Conservation (phyloP, 1,140 invertebrate genomes). For the Drosophila lacertosa region DNA sequence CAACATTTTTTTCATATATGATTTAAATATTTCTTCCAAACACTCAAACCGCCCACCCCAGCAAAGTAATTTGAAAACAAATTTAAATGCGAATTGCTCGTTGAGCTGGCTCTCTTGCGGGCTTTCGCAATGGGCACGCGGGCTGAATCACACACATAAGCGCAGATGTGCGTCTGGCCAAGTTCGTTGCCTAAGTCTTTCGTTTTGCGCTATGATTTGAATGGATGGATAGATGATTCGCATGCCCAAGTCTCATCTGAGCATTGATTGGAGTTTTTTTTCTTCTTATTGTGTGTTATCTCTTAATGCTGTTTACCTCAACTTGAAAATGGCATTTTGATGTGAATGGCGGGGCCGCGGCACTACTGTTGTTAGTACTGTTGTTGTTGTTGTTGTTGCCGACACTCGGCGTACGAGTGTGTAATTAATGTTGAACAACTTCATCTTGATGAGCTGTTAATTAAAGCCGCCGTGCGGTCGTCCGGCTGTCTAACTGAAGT, state of each 20-base stretch:
- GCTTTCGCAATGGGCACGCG: neutral
- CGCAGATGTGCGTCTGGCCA: slow-evolving; percentile 15
- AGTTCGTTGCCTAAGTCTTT: slow-evolving; percentile 76
- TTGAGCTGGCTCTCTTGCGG: slow-evolving; percentile 7
- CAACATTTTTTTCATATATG: no score
- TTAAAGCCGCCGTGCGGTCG: slow-evolving; percentile 59
- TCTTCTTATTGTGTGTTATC: neutral
- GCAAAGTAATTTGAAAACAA: slow-evolving; percentile 30
- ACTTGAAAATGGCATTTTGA: slow-evolving; percentile 55
- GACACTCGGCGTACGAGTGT: slow-evolving; percentile 41
- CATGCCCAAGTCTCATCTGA: slow-evolving; percentile 44
- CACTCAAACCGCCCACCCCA: slow-evolving; percentile 17
- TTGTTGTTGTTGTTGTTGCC: slow-evolving; percentile 4
- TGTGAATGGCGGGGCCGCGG: slow-evolving; percentile 40
- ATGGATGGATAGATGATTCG: slow-evolving; percentile 44
- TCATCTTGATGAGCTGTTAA: slow-evolving; percentile 77
- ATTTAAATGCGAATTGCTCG: slow-evolving; percentile 19
- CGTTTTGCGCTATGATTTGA: slow-evolving; percentile 46
- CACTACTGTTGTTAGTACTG: slow-evolving; percentile 34
- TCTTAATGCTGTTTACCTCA: slow-evolving; percentile 29
- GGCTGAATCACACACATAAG: slow-evolving; percentile 8
- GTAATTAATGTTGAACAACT: slow-evolving; percentile 75
- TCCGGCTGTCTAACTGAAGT: slow-evolving; percentile 18
- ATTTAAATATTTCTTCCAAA: no score
- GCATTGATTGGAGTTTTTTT: slow-evolving; percentile 42